These are phyloP conservation scores for Desoria tigrina DNA, from an alignment of 2,888 invertebrate species.

Conservation along the genomic window DNA sequence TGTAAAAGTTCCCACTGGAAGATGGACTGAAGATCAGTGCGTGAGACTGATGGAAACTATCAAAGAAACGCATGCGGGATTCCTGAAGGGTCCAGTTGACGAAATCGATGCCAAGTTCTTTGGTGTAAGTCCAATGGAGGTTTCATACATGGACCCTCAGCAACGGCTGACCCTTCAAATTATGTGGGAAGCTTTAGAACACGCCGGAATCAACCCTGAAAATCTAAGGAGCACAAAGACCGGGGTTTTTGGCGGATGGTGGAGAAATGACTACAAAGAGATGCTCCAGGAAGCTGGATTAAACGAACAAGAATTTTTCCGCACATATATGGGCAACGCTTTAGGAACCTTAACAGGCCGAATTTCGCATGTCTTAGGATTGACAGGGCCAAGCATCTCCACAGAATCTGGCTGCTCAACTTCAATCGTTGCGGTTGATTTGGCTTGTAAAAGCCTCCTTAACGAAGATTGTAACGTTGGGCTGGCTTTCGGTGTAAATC, in stretches of 20 bases:
- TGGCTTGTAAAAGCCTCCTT: conserved; percentile 24
- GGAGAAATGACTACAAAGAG: conserved; percentile 18
- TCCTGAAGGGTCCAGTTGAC: conserved; percentile 15
- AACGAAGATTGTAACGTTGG: conserved; percentile 28
- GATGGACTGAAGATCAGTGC: conserved; percentile 23
- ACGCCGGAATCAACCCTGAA: conserved; percentile 16
- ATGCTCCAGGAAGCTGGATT: conserved; percentile 8
- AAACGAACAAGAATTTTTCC: conserved; percentile 13
- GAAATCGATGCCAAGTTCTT: conserved; percentile 20
- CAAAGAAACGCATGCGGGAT: conserved; percentile 14
- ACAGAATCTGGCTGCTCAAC: conserved; percentile 35
- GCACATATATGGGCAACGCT: conserved; percentile 22
- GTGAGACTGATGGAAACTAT: background rate
- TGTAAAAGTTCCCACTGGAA: conserved; percentile 13
- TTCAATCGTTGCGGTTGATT: conserved; percentile 29
- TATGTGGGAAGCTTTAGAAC: conserved; percentile 18
- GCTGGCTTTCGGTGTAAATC: conserved; percentile 41
- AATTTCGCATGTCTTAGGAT: conserved; percentile 23
- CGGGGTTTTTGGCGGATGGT: conserved; percentile 14
- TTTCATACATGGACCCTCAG: conserved; percentile 19
- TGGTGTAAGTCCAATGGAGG: conserved; percentile 17
- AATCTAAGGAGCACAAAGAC: background rate
- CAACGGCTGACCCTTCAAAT: conserved; percentile 13
- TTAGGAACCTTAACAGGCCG: conserved; percentile 16
- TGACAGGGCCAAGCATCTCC: conserved; percentile 36